phyloP scores from a whole-genome alignment of 2,113 vertebrate species.

The Archilochus colubris region DNA sequence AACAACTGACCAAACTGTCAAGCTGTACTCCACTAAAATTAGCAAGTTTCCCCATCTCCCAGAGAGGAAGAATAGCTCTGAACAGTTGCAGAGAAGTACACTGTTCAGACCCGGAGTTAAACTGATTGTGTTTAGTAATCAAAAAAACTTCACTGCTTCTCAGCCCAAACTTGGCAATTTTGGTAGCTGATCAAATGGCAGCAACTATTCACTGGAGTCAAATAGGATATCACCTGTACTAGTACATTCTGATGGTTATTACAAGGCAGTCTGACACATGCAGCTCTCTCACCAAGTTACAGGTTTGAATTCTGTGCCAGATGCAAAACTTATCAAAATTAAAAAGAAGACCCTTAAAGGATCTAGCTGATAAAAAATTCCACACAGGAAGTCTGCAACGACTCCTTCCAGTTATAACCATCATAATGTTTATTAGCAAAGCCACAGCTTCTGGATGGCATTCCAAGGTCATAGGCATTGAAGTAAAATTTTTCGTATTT shows the following conservation, averaged over 20 bases:
- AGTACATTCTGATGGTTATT: neutral
- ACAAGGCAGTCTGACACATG: neutral
- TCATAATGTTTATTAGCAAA: neutral
- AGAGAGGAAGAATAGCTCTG: constrained; percentile 55
- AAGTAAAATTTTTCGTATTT: neutral
- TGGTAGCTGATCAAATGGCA: neutral
- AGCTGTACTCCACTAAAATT: constrained; percentile 47
- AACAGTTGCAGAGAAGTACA: constrained; percentile 2
- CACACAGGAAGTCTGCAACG: neutral
- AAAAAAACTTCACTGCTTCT: neutral
- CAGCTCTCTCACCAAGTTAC: neutral
- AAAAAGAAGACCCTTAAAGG: constrained; percentile 20
- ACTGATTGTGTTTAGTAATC: neutral
- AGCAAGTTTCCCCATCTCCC: constrained; percentile 50
- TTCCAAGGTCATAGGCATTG: neutral
- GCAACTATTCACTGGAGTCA: neutral
- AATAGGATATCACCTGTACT: neutral
- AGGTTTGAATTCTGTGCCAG: constrained; percentile 24
- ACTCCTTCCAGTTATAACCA: neutral
- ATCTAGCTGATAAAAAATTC: neutral
- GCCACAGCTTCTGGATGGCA: neutral
- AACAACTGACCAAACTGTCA: constrained; percentile 59
- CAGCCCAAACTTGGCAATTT: neutral
- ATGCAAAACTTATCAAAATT: neutral
- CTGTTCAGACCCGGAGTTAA: constrained; percentile 59